A percentile compares a stretch with the other conserved stretches of the same genome.
Evolutionary conservation across 2,888 invertebrate genomes (phyloP).

Genomic region (Platypus cylindrus): DNA sequence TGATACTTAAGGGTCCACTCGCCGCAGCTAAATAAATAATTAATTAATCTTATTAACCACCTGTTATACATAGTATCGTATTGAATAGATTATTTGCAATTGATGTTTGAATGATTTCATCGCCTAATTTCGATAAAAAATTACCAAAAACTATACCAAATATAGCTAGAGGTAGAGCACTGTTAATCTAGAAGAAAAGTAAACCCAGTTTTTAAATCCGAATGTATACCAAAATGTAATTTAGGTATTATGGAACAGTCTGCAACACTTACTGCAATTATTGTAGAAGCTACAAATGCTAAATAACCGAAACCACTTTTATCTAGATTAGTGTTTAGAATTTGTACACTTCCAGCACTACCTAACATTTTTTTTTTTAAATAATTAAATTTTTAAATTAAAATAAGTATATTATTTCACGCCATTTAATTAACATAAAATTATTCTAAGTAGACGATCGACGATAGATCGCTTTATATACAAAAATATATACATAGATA

Average conservation of each 20-base stretch:
- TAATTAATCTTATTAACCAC: conserved; percentile 33
- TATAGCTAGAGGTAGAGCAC: conserved; percentile 51
- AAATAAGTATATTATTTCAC: too few relatives aligned
- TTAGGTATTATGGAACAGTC: background rate
- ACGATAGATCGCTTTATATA: too few relatives aligned
- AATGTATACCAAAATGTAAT: background rate
- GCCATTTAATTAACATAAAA: too few relatives aligned
- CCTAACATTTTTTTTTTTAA: too few relatives aligned
- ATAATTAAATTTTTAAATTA: too few relatives aligned
- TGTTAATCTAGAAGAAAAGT: conserved; percentile 44
- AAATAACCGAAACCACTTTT: conserved; percentile 1
- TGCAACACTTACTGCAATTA: conserved; percentile 5
- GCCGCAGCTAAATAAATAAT: too few relatives aligned
- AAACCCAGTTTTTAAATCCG: background rate
- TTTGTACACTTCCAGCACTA: too few relatives aligned
- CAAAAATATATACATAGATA: too few relatives aligned
- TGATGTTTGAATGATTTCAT: conserved; percentile 56
- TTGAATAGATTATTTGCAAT: conserved; percentile 57
- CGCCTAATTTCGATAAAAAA: conserved; percentile 51
- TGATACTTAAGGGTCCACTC: too few relatives aligned
- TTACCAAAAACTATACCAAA: conserved; percentile 60
- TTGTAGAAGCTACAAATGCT: conserved; percentile 3
- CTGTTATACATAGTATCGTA: conserved; percentile 48
- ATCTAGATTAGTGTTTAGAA: too few relatives aligned
- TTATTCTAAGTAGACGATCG: too few relatives aligned